phyloP scores from a whole-genome alignment of 2,113 vertebrate genomes.

The Hippolais icterina region DNA sequence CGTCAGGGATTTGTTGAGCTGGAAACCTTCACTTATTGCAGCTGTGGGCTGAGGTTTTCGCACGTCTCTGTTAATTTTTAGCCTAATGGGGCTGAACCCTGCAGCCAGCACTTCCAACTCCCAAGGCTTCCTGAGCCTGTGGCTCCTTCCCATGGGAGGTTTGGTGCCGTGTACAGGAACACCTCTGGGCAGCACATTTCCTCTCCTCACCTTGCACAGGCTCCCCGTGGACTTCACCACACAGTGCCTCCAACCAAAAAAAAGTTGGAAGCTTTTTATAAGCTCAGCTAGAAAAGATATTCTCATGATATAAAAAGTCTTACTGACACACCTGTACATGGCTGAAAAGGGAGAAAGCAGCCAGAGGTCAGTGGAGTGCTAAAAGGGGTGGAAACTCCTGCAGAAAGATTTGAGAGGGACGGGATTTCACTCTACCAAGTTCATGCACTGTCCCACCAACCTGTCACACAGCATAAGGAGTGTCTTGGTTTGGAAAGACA shows the following conservation, averaged over 20 bases:
- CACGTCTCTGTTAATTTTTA: not conserved
- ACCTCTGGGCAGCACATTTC: not conserved
- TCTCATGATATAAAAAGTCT: not conserved
- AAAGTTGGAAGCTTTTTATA: not conserved
- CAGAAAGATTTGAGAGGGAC: not conserved
- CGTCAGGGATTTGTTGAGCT: not conserved
- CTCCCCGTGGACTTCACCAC: fast-evolving
- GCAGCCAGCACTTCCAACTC: not conserved
- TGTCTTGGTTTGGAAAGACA: too few relatives aligned
- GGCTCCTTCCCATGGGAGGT: not conserved
- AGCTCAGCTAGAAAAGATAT: not conserved
- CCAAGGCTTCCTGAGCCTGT: not conserved
- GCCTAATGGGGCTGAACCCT: not conserved
- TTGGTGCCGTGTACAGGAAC: fast-evolving
- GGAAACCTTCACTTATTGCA: not conserved
- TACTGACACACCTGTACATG: not conserved
- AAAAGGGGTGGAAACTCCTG: not conserved
- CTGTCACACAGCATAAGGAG: too few relatives aligned
- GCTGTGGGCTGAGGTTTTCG: not conserved
- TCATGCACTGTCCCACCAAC: not conserved
- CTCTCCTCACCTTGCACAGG: not conserved
- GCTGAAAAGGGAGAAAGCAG: not conserved
- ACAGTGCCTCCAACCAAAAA: not conserved
- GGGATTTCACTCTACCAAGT: not conserved
- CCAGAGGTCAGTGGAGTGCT: not conserved